These are phyloP conservation scores for Phrynocephalus guinanensis DNA, from an alignment of 2,797 vertebrate genomes.

Conservation along the genomic window DNA sequence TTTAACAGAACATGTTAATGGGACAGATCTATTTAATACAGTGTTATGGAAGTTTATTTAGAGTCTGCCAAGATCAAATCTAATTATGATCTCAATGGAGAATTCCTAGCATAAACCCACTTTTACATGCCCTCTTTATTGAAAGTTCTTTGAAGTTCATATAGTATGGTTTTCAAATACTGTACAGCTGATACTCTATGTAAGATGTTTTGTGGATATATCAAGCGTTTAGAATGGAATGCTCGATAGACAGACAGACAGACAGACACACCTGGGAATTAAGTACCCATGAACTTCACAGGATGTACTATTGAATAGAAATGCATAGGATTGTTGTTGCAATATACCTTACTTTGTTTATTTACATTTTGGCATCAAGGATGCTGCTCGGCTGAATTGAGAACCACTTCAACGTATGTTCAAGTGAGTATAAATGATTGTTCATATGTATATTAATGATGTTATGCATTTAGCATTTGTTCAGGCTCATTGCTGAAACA, in stretches of 20 bases:
- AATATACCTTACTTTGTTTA: slow-evolving; percentile 39
- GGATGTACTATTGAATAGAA: neutral
- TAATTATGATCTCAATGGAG: slow-evolving; percentile 2
- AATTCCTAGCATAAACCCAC: neutral
- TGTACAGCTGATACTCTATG: slow-evolving; percentile 22
- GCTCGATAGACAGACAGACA: too few relatives aligned
- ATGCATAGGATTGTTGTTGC: neutral
- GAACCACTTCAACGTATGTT: slow-evolving; percentile 38
- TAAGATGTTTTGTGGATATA: neutral
- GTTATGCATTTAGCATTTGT: neutral
- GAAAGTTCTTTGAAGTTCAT: neutral
- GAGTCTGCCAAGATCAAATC: neutral
- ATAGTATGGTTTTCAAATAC: slow-evolving; percentile 10
- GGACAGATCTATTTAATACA: neutral
- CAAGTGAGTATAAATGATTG: slow-evolving; percentile 34
- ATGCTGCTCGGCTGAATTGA: slow-evolving; percentile 51
- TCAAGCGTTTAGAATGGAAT: slow-evolving; percentile 13
- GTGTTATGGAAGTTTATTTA: slow-evolving; percentile 32
- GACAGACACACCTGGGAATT: neutral
- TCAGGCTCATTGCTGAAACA: slow-evolving; percentile 31
- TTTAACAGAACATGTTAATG: slow-evolving; percentile 27
- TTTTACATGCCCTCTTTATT: slow-evolving; percentile 30
- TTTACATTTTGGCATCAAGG: slow-evolving; percentile 16
- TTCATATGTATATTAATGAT: neutral
- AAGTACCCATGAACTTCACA: neutral